A percentile compares a stretch with the other conserved stretches of the same genome.
Conservation (phyloP, 1,140 invertebrate species). For the Ectropis grisescens region DNA sequence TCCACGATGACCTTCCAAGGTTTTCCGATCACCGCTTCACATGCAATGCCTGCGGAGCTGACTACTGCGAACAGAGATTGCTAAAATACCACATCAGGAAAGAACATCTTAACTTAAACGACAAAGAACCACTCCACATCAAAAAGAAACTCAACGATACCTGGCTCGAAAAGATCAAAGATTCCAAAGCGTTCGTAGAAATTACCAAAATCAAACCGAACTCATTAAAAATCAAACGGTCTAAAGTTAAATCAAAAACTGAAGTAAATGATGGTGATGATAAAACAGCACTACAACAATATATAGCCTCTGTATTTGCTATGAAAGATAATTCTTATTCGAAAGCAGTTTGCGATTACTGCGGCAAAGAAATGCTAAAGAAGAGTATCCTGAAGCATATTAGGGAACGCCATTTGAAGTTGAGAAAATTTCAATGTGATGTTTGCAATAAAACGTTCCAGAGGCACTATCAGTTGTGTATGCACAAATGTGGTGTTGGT, state of each 20-base stretch:
- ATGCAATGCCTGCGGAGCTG: constrained; percentile 22
- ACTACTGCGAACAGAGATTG: constrained; percentile 29
- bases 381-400: constrained; percentile 40
- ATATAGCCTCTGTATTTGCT: constrained; percentile 15
- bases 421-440: constrained; percentile 27
- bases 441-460: constrained; percentile 21
- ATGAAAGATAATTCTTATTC: constrained; percentile 20
- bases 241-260: background rate
- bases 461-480: constrained; percentile 24
- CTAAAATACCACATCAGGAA: constrained; percentile 32
- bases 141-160: constrained; percentile 32
- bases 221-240: constrained; percentile 29
- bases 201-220: constrained; percentile 44
- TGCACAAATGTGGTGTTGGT: constrained; percentile 21
- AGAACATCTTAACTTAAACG: constrained; percentile 24
- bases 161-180: constrained; percentile 32
- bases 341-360: constrained; percentile 41
- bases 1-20: constrained; percentile 23
- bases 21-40: constrained; percentile 7
- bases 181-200: constrained; percentile 24
- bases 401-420: constrained; percentile 28
- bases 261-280: background rate
- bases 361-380: constrained; percentile 45
- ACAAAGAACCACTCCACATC: constrained; percentile 11
- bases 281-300: constrained; percentile 7